phyloP scores from a whole-genome alignment of 2,797 vertebrate genomes.

The Danio albolineatus region DNA sequence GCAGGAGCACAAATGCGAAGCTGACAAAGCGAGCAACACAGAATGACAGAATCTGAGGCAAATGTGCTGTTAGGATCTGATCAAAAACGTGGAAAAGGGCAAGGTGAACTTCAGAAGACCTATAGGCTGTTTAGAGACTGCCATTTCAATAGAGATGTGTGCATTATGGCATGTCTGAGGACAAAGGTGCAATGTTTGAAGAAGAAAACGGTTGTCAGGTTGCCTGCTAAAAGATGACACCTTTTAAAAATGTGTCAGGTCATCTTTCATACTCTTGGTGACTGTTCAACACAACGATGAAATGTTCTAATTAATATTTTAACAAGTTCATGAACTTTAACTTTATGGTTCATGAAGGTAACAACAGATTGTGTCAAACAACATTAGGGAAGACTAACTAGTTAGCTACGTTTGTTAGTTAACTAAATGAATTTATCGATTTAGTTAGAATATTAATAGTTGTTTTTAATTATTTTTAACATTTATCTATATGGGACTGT shows the following conservation, averaged over 20 bases:
- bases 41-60: constrained; percentile 22
- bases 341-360: not conserved
- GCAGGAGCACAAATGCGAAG: constrained; percentile 1
- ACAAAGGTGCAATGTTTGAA: constrained; percentile 24
- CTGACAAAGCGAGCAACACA: constrained; percentile 16
- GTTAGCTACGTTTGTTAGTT: too few species aligned
- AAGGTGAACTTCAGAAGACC: not conserved
- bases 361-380: not conserved
- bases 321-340: not conserved
- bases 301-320: not conserved
- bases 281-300: not conserved
- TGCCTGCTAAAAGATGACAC: constrained; percentile 42
- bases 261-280: not conserved
- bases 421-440: too few species aligned
- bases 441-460: too few species aligned
- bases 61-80: constrained; percentile 25
- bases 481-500: too few species aligned
- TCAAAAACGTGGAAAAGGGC: constrained; percentile 1
- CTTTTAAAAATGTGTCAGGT: constrained; percentile 44
- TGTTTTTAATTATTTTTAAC: too few species aligned
- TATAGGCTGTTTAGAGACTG: not conserved
- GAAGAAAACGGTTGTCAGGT: constrained; percentile 32
- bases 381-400: too few species aligned
- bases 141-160: not conserved
- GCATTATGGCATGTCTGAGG: not conserved